Evolutionary conservation across 2,113 vertebrate species (phyloP).

Genomic region (Chaenocephalus aceratus): DNA sequence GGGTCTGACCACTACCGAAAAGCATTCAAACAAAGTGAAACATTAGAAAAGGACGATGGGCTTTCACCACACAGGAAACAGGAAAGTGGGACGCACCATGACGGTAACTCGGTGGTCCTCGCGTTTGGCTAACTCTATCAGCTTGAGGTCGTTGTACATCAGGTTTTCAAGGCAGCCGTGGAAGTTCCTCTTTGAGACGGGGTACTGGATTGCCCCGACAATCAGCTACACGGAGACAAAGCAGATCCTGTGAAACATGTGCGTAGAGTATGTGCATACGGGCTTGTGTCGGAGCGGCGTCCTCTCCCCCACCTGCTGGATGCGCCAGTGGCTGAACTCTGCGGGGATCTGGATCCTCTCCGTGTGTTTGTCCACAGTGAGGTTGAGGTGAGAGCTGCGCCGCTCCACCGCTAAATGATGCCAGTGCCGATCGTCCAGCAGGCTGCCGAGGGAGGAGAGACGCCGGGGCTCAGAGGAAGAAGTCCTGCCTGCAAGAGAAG

Average conservation of each 20-base stretch:
- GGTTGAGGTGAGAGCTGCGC: slow-evolving; percentile 87
- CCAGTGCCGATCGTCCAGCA: slow-evolving; percentile 98
- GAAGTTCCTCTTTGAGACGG: slow-evolving; percentile 85
- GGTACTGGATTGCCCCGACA: slow-evolving; percentile 87
- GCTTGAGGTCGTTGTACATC: slow-evolving; percentile 87
- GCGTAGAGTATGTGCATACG: background rate
- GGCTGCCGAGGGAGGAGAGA: slow-evolving; percentile 88
- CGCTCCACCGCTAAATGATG: slow-evolving; percentile 89
- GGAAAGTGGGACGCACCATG: slow-evolving; percentile 82
- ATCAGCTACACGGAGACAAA: slow-evolving; percentile 85
- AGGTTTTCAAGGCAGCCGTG: slow-evolving; percentile 95
- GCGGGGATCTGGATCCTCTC: slow-evolving; percentile 85
- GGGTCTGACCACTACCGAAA: no score
- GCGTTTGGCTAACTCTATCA: slow-evolving; percentile 86
- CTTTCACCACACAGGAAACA: no score
- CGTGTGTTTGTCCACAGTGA: slow-evolving; percentile 92
- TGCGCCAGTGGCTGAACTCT: slow-evolving; percentile 86
- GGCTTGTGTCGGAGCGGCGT: background rate
- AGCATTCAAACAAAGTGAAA: no score
- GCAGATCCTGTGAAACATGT: background rate
- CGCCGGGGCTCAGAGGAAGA: slow-evolving; percentile 70
- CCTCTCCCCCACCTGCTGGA: slow-evolving; percentile 76
- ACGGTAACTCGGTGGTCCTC: slow-evolving; percentile 80
- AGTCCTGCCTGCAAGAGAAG: slow-evolving; percentile 77
- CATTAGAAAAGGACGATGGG: no score